Evolutionary conservation across 30 jellyfish, hydroid and myxozoan species (phyloP).

Genomic region (Chironex yamaguchii): DNA sequence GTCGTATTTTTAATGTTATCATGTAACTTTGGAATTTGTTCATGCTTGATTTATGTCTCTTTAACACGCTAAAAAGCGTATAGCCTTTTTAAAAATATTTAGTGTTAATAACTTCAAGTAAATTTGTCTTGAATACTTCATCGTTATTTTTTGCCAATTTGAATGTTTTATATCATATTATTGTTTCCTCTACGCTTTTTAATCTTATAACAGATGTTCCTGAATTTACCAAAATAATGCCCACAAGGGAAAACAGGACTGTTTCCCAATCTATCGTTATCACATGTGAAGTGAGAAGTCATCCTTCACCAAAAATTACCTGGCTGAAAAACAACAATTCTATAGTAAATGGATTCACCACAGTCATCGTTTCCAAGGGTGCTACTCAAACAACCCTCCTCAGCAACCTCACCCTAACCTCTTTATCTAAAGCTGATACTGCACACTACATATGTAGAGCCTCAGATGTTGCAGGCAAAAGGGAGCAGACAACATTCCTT

Average conservation of each 20-base stretch:
- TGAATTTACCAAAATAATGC: slow-evolving; percentile 26
- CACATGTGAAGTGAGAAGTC: slow-evolving; percentile 52
- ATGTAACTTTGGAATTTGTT: no score
- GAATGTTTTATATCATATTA: no score
- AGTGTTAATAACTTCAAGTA: no score
- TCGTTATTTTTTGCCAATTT: no score
- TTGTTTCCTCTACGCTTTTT: no score
- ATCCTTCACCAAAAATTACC: slow-evolving; percentile 44
- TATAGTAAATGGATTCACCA: neutral
- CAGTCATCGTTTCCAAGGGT: neutral
- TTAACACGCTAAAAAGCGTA: no score
- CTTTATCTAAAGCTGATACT: slow-evolving; percentile 2
- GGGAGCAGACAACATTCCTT: neutral
- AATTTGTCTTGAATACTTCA: no score
- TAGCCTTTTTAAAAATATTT: no score
- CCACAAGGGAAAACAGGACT: slow-evolving; percentile 36
- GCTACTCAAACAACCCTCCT: neutral
- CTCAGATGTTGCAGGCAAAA: slow-evolving; percentile 18
- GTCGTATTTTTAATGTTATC: no score
- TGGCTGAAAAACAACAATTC: slow-evolving; percentile 58
- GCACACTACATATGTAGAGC: slow-evolving; percentile 59
- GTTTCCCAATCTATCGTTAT: slow-evolving; percentile 22
- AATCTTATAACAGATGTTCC: slow-evolving; percentile 60
- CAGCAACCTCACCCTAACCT: neutral
- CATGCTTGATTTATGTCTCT: no score